Base-by-base conservation (phyloP, 2,113 vertebrate genomes). In the Madoqua kirkii region DNA sequence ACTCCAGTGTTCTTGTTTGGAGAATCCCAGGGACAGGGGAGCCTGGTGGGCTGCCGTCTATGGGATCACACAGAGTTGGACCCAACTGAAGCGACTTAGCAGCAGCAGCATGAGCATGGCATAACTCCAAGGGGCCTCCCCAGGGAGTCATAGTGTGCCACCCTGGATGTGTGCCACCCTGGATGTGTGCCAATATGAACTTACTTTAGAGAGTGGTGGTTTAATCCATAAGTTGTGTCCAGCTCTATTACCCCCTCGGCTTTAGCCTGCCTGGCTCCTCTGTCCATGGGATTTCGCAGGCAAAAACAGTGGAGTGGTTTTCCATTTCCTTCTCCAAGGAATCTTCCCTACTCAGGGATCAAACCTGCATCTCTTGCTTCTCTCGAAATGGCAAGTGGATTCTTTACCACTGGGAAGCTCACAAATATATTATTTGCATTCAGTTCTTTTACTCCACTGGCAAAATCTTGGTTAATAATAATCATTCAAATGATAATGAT, bases 41-140 rank as follows among this genome's bases (percentile, higher is more conserved):
- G 64, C 33, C 33, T 67, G 1, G 64, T 36, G 64, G 64, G 17
- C 64, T 67, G 64, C 17, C 0, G 0, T 36, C 64, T 67, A 10
- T 3, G 17, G 16, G 33, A 0, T 21, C 33, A 0, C 33, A 67
- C 64, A 21, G 17, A 67, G 33, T 67, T 3, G 8, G 64, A 71
- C 9, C 11, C 0, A 9, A 6, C 17, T 71, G 64, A 71, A 1
- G 0, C 0, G 4, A 71, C 9, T 71, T 36, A 36, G 19, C 67
- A 36, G n/a, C 67, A 71, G n/a, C 67, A 36, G 19, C 54, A 36
- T 21, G 16, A 52, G 40, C 4, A 8, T 3, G 31, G 3, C 12
- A 21, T 2, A 21, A 52, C 29, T 19, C 52, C 64, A 36, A 81
- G 78, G 57, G 27, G 27, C 7, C 7, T 81, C 59, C 16, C 60